Base-by-base conservation (phyloP, 2,797 vertebrate species). In the Trematomus bernacchii region DNA sequence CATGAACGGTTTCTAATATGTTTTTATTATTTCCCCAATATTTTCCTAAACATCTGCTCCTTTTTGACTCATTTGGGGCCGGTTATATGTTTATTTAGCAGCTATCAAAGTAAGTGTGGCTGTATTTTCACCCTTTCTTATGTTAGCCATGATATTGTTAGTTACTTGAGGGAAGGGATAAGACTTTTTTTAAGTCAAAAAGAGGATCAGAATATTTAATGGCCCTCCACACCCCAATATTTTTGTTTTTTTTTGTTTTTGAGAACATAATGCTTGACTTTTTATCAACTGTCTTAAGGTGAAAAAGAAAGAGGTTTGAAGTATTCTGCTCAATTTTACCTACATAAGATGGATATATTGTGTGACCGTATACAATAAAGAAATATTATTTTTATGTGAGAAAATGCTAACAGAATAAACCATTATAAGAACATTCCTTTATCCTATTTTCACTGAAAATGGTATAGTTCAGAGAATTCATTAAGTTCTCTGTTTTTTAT, bases 401-500 rank as follows among this genome's bases (percentile, higher is more conserved):
- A 58, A 50, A 13, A 54, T 46, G 21, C 13, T 58, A 68, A 27
- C 18, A 54, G 8, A 65, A 58, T 10, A 14, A 33, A 60, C 23
- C 40, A 27, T 19, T 2, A 63, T 21, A 4, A 37, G 19, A 19
- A 59, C 16, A 14, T 0, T 23, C 7, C 33, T 67, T 14, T 42
- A 47, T 66, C 30, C 19, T 51, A 13, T 23, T 27, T 58, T 33
- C 8, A 18, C 55, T 61, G 54, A 51, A 51, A 59, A 52, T 51
- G 10, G 18, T 30, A n/a, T 21, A 44, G 19, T 33, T 37, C 48
- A 18, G 27, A 66, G 82, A 89, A 89, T 93, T 66, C 60, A 92
- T 91, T 89, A 83, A 92, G 86, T 87, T 90, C 88, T 91, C 59
- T 48, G 37, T 19, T 57, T 53, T 53, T 71, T 90, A 86, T 88